Percentiles rank a stretch among this genome's conserved stretches.
These are phyloP conservation scores for Ariolimax columbianus DNA, from an alignment of 2,888 invertebrate genomes.

Conservation along the genomic window DNA sequence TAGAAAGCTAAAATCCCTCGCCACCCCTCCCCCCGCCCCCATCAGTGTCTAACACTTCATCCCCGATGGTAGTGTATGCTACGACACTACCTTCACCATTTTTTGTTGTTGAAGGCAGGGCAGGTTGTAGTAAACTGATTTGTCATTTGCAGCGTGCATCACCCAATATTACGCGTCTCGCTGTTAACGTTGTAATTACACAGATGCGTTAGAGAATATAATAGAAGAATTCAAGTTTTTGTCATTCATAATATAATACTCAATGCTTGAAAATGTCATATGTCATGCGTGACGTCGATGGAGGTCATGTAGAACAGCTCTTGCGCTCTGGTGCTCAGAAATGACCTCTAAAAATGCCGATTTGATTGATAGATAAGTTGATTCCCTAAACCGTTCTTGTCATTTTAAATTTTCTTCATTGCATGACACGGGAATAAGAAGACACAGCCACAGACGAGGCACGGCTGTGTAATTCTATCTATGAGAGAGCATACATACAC, in stretches of 20 bases:
- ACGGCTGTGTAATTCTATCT: neutral
- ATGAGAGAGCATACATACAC: no score
- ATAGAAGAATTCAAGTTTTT: neutral
- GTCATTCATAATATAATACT: neutral
- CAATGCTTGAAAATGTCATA: neutral
- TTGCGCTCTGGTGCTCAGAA: neutral
- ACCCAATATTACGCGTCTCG: neutral
- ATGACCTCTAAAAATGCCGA: neutral
- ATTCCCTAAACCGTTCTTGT: neutral
- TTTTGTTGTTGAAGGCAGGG: neutral
- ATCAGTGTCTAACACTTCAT: no score
- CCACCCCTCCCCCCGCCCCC: no score
- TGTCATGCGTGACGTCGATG: neutral
- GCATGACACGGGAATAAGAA: neutral
- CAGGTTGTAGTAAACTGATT: neutral
- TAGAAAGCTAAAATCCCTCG: no score
- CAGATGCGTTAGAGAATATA: neutral
- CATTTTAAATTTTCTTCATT: slow-evolving; percentile 5
- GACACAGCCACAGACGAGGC: neutral
- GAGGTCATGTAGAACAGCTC: neutral
- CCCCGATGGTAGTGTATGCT: no score
- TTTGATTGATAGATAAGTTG: neutral
- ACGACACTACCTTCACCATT: no score
- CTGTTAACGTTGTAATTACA: neutral
- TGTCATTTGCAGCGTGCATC: neutral